phyloP scores from a whole-genome alignment of 2,113 vertebrate species.

The Chrysemys picta region DNA sequence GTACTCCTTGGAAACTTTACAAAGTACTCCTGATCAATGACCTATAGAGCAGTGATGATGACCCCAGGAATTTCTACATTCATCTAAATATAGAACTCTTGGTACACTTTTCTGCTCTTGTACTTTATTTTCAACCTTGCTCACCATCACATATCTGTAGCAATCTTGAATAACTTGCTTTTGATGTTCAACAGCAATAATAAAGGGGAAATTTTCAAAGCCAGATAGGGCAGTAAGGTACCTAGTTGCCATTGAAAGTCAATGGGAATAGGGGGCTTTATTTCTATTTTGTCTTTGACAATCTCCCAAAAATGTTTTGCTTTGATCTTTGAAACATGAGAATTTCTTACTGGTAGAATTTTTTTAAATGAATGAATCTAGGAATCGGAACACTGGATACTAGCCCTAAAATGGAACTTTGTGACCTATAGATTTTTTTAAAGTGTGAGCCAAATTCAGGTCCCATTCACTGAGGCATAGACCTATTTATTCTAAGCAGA shows the following conservation, averaged over 20 bases:
- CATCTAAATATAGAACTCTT: background rate
- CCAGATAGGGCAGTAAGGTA: background rate
- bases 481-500: background rate
- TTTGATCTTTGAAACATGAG: background rate
- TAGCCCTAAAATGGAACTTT: background rate
- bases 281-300: background rate
- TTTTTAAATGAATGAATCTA: background rate
- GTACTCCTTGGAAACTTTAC: background rate
- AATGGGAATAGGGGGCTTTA: background rate
- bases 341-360: background rate
- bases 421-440: background rate
- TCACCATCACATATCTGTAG: background rate
- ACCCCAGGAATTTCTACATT: background rate
- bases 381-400: background rate
- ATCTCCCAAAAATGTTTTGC: background rate
- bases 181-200: background rate
- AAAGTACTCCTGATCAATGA: background rate
- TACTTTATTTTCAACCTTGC: background rate
- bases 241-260: background rate
- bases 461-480: background rate
- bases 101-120: background rate
- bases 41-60: background rate
- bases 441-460: background rate
- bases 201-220: background rate
- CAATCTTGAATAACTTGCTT: background rate